Conservation (phyloP, 1,140 invertebrate genomes). For the Thaumatotibia leucotreta region DNA sequence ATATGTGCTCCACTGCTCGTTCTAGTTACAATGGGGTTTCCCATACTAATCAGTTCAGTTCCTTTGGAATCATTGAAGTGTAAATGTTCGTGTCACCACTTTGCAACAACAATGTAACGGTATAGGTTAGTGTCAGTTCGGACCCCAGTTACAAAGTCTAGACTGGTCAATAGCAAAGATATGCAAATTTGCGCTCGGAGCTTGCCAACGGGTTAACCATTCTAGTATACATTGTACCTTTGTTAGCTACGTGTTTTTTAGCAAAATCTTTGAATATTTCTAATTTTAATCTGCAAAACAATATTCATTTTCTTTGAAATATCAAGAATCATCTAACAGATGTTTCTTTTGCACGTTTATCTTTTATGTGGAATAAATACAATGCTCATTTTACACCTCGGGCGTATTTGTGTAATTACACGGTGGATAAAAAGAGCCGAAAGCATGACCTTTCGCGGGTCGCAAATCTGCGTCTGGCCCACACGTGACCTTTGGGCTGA, state of each 20-base stretch:
- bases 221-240: conserved; percentile 12
- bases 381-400: not conserved
- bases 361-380: not conserved
- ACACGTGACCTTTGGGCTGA: conserved; percentile 45
- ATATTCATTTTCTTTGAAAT: not conserved
- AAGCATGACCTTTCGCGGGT: conserved; percentile 46
- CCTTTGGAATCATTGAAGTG: conserved; percentile 7
- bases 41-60: not conserved
- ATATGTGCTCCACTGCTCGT: too few species aligned
- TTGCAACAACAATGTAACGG: conserved; percentile 8
- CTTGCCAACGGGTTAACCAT: conserved; percentile 26
- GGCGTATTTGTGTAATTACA: not conserved
- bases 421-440: conserved; percentile 25
- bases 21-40: not conserved
- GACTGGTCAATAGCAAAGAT: conserved; percentile 51
- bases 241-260: not conserved
- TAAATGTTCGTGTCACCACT: conserved; percentile 11
- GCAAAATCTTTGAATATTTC: not conserved
- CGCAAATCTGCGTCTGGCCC: conserved; percentile 37
- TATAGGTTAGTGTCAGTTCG: conserved; percentile 33
- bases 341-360: not conserved
- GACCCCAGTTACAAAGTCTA: conserved; percentile 51
- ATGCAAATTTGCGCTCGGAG: conserved; percentile 42
- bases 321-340: not conserved
- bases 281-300: not conserved